Evolutionary conservation across 1,140 invertebrate genomes (phyloP), one percentile per base, ranked within the genome.

Genomic region (Achatina immaculata): DNA sequence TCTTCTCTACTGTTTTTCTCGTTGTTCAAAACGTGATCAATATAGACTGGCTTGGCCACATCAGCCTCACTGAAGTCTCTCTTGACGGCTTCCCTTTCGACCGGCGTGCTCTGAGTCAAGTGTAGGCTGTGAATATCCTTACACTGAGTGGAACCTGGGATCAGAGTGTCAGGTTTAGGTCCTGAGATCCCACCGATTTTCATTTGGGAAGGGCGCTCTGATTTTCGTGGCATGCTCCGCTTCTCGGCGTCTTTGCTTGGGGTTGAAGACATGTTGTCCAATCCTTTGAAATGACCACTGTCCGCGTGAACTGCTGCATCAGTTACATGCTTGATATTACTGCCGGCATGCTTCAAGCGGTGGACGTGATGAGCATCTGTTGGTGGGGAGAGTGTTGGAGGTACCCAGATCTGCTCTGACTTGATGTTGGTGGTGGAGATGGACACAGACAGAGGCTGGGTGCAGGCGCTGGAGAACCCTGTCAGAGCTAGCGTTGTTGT

Each of bases 341-440:
- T 51, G 9, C 36, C 68, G 55, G 2, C 21, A 43, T 28, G 45
- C 16, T 31, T 7, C 24, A n/a, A 21, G n/a, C 31, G 34, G 19
- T 36, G 28, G 71, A 24, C 16, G 77, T 58, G 9, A 40, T 58
- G 7, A 24, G 19, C 48, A 7, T 28, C 21, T 28, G 1, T 42
- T 2, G 66, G 72, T 0, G 72, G 62, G 3, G 73, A 76, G 6
- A 81, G 42, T 28, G 38, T 72, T 0, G 81, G 73, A 1, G 65
- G 73, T 24, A 78, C 65, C 65, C 75, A 75, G 55, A 81, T 81
- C 42, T 81, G 73, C 24, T 81, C 80, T 14, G 80, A 75, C n/a
- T 69, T 65, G 0, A 76, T 43, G n/a, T 74, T 75, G 31, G 28
- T 68, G 36, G 45, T 36, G 43, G 80, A n/a, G 14, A 68, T 31